Percentiles rank a stretch among this genome's conserved stretches.
phyloP scores from a whole-genome alignment of 30 jellyfish, hydroid and myxozoan species.

The Aurelia coerulea region DNA sequence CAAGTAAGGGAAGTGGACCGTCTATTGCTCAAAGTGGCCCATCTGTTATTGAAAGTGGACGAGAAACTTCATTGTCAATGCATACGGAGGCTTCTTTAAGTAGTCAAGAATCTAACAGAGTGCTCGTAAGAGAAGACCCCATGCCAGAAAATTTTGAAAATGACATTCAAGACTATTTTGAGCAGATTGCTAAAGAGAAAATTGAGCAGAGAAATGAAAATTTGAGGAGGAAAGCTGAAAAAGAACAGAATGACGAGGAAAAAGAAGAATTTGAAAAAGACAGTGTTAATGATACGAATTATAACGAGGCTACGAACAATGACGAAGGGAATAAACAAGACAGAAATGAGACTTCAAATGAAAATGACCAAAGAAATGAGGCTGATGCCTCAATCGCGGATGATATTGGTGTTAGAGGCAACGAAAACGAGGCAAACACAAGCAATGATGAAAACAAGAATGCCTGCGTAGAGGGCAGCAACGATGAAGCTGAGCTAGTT shows the following conservation, averaged over 20 bases:
- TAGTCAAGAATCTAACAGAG: not conserved
- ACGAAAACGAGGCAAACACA: not conserved
- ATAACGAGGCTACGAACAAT: too few species aligned
- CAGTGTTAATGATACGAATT: not conserved
- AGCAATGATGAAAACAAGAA: not conserved
- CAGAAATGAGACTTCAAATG: too few species aligned
- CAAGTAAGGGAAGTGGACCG: not conserved
- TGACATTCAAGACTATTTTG: slow-evolving; percentile 4
- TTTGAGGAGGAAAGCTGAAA: not conserved
- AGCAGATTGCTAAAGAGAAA: slow-evolving; percentile 2
- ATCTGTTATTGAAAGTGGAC: slow-evolving; percentile 5
- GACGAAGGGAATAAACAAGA: not conserved
- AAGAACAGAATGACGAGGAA: slow-evolving; percentile 3
- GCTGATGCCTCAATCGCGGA: too few species aligned
- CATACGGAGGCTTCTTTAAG: slow-evolving; percentile 15
- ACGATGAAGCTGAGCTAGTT: slow-evolving; percentile 16
- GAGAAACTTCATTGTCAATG: slow-evolving; percentile 15
- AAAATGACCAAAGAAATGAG: too few species aligned
- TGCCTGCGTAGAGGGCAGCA: not conserved
- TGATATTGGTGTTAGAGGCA: not conserved
- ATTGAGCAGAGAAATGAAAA: slow-evolving; percentile 8
- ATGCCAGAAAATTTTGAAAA: slow-evolving; percentile 1
- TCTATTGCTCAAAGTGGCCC: slow-evolving; percentile 21
- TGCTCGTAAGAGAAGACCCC: not conserved
- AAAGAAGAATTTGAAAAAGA: not conserved